Percentiles rank a stretch among this genome's conserved stretches.
These are phyloP conservation scores for Villa cingulata DNA, from an alignment of 2,888 invertebrate species.

Conservation along the genomic window DNA sequence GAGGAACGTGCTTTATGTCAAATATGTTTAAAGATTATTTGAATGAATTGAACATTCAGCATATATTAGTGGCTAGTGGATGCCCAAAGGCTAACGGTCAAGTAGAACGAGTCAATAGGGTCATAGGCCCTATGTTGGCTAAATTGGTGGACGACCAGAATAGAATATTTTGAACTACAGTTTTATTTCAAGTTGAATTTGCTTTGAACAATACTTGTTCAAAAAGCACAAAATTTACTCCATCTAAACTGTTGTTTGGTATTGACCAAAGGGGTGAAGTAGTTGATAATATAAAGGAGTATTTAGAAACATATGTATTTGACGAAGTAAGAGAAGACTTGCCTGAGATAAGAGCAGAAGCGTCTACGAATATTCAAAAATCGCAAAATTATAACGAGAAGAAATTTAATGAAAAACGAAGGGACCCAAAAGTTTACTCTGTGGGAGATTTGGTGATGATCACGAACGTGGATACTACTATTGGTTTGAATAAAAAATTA, in stretches of 20 bases:
- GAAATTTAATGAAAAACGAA: no score
- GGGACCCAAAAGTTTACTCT: no score
- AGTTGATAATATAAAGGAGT: conserved; percentile 10
- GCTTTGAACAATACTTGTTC: conserved; percentile 10
- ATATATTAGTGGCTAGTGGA: no score
- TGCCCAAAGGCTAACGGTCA: no score
- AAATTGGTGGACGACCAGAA: neutral
- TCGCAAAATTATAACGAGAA: no score
- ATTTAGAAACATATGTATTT: no score
- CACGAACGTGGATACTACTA: no score
- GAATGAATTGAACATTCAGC: neutral
- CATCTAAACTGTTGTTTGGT: conserved; percentile 19
- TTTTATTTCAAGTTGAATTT: conserved; percentile 1
- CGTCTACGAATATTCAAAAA: no score
- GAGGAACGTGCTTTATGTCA: no score
- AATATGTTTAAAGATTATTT: neutral
- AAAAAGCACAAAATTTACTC: conserved; percentile 16
- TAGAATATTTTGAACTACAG: neutral
- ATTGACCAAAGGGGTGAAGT: conserved; percentile 16
- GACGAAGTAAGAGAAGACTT: no score
- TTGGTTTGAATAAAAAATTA: conserved; percentile 9
- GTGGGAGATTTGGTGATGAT: no score
- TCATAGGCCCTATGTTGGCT: neutral
- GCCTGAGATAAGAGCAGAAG: no score
- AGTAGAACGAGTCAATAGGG: conserved; percentile 2